Percentiles rank a stretch among this genome's conserved stretches.
phyloP scores from a whole-genome alignment of 2,113 vertebrate species.

The Romanogobio albipinnatus region DNA sequence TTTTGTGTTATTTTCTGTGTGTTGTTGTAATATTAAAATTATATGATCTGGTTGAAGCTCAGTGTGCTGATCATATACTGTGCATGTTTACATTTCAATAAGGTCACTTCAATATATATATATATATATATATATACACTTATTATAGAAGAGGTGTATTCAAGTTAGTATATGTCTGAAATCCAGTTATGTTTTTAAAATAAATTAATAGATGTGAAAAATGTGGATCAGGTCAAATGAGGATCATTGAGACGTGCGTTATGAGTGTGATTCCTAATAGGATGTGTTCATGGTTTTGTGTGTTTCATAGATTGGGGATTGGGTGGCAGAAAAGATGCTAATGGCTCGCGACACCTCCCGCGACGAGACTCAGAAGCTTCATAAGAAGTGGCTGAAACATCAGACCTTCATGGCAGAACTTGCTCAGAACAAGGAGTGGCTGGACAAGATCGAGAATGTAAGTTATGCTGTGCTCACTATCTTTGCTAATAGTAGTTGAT shows the following conservation, averaged over 20 bases:
- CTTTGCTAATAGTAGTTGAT: neutral
- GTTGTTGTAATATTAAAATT: too few species aligned
- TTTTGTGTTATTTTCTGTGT: neutral
- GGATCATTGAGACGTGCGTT: neutral
- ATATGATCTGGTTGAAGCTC: too few species aligned
- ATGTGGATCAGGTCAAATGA: neutral
- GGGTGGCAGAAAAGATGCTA: constrained; percentile 92
- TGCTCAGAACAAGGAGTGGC: constrained; percentile 90
- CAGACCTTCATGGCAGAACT: constrained; percentile 92
- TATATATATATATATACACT: neutral
- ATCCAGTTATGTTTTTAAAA: neutral
- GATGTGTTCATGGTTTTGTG: neutral
- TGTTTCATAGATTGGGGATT: constrained; percentile 83
- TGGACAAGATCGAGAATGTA: constrained; percentile 90
- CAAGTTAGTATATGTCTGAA: neutral
- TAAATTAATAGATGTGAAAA: neutral
- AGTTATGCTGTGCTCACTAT: constrained; percentile 52
- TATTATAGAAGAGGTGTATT: neutral
- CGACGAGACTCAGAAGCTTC: constrained; percentile 85
- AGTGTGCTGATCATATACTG: too few species aligned
- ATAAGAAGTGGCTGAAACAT: constrained; percentile 92
- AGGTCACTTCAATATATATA: too few species aligned
- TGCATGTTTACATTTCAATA: too few species aligned
- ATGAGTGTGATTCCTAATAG: constrained; percentile 2
- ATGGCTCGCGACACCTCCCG: constrained; percentile 84